Percentiles rank a stretch among this genome's conserved stretches.
Evolutionary conservation across 2,797 vertebrate species (phyloP).

Genomic region (Lophius americanus): DNA sequence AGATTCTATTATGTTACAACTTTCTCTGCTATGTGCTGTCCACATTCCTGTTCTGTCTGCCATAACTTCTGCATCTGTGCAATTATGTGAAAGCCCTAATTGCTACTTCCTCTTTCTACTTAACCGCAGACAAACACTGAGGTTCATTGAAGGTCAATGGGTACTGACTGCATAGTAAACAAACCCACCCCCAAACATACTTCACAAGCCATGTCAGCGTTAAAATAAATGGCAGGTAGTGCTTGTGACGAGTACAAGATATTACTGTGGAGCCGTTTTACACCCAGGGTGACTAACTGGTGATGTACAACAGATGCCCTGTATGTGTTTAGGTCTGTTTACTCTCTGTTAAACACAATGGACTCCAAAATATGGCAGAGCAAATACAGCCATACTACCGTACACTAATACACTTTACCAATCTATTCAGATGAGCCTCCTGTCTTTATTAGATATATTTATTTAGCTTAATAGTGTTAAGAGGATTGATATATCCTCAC

Average conservation of each 20-base stretch:
- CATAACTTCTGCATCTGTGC: conserved; percentile 17
- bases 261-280: background rate
- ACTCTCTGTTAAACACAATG: background rate
- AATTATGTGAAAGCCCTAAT: conserved; percentile 45
- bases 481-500: background rate
- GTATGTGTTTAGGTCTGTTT: background rate
- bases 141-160: conserved; percentile 36
- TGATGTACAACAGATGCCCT: background rate
- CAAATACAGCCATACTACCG: background rate
- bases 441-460: background rate
- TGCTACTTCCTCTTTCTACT: conserved; percentile 46
- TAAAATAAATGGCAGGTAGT: conserved; percentile 7
- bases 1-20: conserved; percentile 30
- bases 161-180: conserved; percentile 22
- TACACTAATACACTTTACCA: background rate
- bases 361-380: background rate
- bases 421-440: background rate
- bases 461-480: too few relatives aligned
- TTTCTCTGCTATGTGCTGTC: conserved; percentile 21
- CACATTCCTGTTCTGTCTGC: conserved; percentile 35
- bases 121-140: conserved; percentile 50
- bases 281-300: background rate
- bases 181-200: conserved; percentile 18
- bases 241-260: background rate
- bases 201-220: conserved; percentile 4